Evolutionary conservation across 1,140 invertebrate species (phyloP), one percentile per base, ranked within the genome.

Genomic region (Orchestia grillus): DNA sequence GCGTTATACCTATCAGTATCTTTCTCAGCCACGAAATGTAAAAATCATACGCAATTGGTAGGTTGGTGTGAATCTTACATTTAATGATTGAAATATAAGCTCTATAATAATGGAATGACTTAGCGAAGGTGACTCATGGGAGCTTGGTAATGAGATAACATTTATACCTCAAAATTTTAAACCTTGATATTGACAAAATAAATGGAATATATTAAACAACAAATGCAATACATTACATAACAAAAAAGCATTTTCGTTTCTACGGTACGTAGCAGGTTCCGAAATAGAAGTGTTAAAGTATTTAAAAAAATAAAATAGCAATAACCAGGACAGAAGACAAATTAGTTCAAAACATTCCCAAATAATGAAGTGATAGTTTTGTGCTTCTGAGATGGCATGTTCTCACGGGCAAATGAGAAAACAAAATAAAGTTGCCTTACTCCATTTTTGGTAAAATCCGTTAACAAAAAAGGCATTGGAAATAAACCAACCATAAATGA

Each of bases 51-150:
- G 62, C 62, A 77, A 36, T 77, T 77, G 62, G 62, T 23, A 28
- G 62, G 1, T 77, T 77, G 62, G 62, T 19, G 11, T 77, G 62
- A 53, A 77, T 77, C 62, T 77, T 77, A 77, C 62, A 36, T 36
- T 77, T 77, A 77, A 28, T 77, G 62, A 77, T 77, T 77, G 62
- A 77, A 77, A 77, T 77, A 77, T 77, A 77, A 77, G 62, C 62
- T 77, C 62, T 77, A 77, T 77, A 77, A 77, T 77, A 23, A 77
- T 77, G 62, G 62, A 77, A 77, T 77, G 62, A 77, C 62, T 77
- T 77, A 77, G 62, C 62, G 62, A 77, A 77, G 62, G 11, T 77
- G 62, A 77, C 62, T 77, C 62, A 77, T 77, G 62, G 62, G 15
- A 77, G 36, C 28, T 77, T 77, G 47, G 36, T 77, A 23, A 77